phyloP scores from a whole-genome alignment of 2,888 invertebrate species.

The Atrina japonica region DNA sequence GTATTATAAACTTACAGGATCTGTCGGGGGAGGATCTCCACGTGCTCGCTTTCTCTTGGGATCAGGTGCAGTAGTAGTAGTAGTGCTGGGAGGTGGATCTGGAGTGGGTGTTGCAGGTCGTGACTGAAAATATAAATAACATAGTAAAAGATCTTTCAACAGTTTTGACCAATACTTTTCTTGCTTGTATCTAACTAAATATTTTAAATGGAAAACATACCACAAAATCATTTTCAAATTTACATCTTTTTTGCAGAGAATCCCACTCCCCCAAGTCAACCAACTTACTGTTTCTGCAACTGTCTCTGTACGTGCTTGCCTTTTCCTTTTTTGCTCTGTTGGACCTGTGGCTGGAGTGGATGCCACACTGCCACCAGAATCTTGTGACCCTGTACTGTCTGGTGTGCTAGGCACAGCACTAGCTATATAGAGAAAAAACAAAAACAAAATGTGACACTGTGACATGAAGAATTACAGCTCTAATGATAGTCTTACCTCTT shows the following conservation, averaged over 20 bases:
- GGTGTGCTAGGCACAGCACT: not conserved
- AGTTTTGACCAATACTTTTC: no score
- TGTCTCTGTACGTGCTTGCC: constrained; percentile 8
- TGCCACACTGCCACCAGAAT: not conserved
- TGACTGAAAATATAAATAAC: constrained; percentile 14
- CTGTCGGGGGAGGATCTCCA: constrained; percentile 48
- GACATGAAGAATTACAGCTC: not conserved
- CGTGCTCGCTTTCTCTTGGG: constrained; percentile 56
- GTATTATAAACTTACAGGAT: constrained; percentile 45
- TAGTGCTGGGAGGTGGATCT: constrained; percentile 37
- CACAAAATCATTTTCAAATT: no score
- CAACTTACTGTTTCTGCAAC: not conserved
- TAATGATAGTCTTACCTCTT: no score
- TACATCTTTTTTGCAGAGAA: no score
- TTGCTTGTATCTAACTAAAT: no score
- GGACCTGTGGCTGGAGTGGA: not conserved
- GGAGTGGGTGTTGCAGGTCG: constrained; percentile 6
- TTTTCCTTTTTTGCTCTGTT: constrained; percentile 14
- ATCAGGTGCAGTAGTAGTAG: constrained; percentile 45
- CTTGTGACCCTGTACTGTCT: constrained; percentile 3
- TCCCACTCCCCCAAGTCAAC: no score
- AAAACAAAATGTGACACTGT: not conserved
- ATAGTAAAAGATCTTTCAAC: no score
- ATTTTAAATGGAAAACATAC: not conserved
- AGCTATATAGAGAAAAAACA: not conserved